Percentiles rank a stretch among this genome's conserved stretches.
These are phyloP conservation scores for Helleia helle DNA, from an alignment of 2,888 invertebrate species.

Conservation along the genomic window DNA sequence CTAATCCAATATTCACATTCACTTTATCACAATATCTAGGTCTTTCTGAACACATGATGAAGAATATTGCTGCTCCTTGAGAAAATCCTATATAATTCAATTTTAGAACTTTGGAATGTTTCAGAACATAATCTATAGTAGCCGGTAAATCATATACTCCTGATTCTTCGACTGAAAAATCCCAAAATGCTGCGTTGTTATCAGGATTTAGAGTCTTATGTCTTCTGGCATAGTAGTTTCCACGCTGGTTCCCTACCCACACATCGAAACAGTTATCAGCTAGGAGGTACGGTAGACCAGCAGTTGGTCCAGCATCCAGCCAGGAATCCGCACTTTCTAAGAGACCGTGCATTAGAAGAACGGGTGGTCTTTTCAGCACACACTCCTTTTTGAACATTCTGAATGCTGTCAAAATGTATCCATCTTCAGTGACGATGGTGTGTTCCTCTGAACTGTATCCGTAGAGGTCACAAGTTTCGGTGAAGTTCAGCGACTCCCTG, in stretches of 20 bases:
- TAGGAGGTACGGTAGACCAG: slow-evolving; percentile 31
- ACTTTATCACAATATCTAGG: slow-evolving; percentile 73
- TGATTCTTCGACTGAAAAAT: slow-evolving; percentile 78
- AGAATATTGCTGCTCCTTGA: slow-evolving; percentile 72
- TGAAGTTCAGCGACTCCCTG: too few species aligned
- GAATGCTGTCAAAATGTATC: slow-evolving; percentile 29
- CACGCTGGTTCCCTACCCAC: slow-evolving; percentile 59
- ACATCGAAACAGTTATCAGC: slow-evolving; percentile 32
- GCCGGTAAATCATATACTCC: slow-evolving; percentile 79
- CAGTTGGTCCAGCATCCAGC: slow-evolving; percentile 41
- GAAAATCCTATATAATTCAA: slow-evolving; percentile 80
- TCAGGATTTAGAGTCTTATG: slow-evolving; percentile 52
- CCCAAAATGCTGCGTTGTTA: slow-evolving; percentile 48
- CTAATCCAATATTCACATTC: slow-evolving; percentile 61
- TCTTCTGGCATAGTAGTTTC: slow-evolving; percentile 70
- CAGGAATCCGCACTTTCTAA: slow-evolving; percentile 44
- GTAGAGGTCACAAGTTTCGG: slow-evolving; percentile 20
- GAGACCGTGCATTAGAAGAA: slow-evolving; percentile 50
- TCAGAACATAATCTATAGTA: slow-evolving; percentile 44
- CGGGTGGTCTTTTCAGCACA: slow-evolving; percentile 29
- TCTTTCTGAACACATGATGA: slow-evolving; percentile 55
- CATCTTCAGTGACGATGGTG: slow-evolving; percentile 30
- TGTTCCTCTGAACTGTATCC: slow-evolving; percentile 22
- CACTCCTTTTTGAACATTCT: slow-evolving; percentile 26
- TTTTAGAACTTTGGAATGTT: slow-evolving; percentile 53